phyloP scores from a whole-genome alignment of 53 echinoderm and acorn worm genomes.

The Patiria pectinifera region DNA sequence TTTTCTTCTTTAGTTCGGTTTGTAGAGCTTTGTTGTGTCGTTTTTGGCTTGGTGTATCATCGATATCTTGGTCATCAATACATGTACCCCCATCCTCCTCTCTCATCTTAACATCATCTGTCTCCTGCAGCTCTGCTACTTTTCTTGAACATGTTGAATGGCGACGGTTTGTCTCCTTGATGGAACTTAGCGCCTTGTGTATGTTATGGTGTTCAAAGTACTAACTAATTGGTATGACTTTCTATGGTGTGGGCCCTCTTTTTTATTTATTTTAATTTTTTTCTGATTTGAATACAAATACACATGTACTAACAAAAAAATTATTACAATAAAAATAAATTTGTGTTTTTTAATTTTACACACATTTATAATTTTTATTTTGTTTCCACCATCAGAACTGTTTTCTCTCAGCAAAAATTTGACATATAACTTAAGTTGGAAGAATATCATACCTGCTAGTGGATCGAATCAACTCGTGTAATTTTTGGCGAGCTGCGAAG shows the following conservation, averaged over 20 bases:
- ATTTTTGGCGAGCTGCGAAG: too few species aligned
- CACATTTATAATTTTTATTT: too few species aligned
- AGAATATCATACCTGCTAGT: neutral
- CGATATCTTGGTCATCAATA: constrained; percentile 17
- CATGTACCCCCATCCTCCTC: constrained; percentile 42
- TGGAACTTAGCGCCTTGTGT: constrained; percentile 41
- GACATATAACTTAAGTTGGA: neutral
- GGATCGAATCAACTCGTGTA: neutral
- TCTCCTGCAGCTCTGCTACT: constrained; percentile 39
- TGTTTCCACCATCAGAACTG: too few species aligned
- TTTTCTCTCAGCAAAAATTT: too few species aligned
- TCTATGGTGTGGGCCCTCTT: too few species aligned
- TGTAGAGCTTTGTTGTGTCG: constrained; percentile 38
- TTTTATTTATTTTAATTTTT: too few species aligned
- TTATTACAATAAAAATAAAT: too few species aligned
- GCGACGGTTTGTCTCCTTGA: constrained; percentile 42
- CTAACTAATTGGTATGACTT: too few species aligned
- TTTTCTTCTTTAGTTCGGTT: constrained; percentile 40
- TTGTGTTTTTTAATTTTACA: too few species aligned
- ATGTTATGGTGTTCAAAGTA: too few species aligned
- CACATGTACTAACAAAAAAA: too few species aligned
- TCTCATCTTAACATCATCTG: constrained; percentile 38
- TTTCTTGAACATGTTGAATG: constrained; percentile 29
- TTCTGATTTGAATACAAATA: too few species aligned
- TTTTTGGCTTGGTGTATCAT: constrained; percentile 11